phyloP scores from a whole-genome alignment of 2,113 vertebrate species.

The Alligator sinensis region DNA sequence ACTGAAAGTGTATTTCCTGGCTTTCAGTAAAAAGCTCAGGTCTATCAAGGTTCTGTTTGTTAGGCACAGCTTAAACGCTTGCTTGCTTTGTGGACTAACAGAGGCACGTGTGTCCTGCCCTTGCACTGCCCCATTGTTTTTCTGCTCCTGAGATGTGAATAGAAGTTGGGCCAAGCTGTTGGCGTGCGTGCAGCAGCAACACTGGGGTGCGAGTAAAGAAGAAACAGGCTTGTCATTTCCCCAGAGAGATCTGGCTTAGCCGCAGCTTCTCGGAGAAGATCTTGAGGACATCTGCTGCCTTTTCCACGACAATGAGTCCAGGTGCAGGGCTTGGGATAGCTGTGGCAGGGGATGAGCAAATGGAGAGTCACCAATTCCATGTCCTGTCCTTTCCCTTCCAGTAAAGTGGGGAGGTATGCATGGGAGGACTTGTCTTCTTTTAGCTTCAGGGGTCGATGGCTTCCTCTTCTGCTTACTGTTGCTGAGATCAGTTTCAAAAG shows the following conservation, averaged over 20 bases:
- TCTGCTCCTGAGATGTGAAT: slow-evolving; percentile 13
- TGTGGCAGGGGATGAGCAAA: neutral
- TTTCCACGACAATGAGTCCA: neutral
- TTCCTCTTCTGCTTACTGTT: neutral
- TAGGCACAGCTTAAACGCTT: neutral
- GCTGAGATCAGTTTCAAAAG: neutral
- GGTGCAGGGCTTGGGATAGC: neutral
- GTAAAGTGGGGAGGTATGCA: neutral
- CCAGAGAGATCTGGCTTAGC: neutral
- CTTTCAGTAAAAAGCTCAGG: neutral
- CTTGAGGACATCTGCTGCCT: neutral
- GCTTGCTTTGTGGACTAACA: neutral
- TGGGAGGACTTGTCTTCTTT: neutral
- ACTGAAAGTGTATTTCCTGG: slow-evolving; percentile 35
- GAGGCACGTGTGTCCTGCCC: neutral
- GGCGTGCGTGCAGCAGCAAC: neutral
- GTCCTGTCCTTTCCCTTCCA: neutral
- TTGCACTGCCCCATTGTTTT: neutral
- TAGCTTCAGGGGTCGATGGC: slow-evolving; percentile 1
- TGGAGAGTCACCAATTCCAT: neutral
- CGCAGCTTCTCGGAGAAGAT: neutral
- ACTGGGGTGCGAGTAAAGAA: neutral
- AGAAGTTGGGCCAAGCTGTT: neutral
- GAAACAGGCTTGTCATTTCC: slow-evolving; percentile 13
- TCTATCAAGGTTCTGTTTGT: neutral